Base-by-base conservation (phyloP, 2,113 vertebrate genomes). In the Cyanistes caeruleus region DNA sequence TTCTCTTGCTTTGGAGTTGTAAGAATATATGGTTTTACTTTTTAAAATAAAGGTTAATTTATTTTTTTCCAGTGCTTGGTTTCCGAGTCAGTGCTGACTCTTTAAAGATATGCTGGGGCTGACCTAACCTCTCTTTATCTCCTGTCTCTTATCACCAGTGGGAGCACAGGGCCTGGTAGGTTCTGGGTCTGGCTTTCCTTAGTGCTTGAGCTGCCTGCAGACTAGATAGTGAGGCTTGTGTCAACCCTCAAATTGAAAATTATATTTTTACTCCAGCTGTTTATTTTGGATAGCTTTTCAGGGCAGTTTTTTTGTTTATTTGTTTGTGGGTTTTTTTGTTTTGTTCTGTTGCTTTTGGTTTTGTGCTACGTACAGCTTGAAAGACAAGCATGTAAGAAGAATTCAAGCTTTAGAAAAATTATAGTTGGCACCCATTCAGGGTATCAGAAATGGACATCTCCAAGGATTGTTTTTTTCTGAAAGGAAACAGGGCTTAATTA, bases 61-160 rank as follows among this genome's bases (percentile, higher is more conserved):
- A 23, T 80, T 88, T 94, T 88, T 72, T 58, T 21, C 28, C 5
- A 1, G 8, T 49, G 52, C 68, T 85, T 9, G 0, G 39, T 65
- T 95, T 93, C 79, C 0, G 1, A 80, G 52, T 62, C 1, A 6
- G 15, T 87, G 63, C 68, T 90, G 55, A 46, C 30, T 20, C 48
- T 94, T 91, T 92, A 95, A 80, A 94, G 82, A 89, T 41, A 90
- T 0, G 0, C 64, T 41, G 64, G 21, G 44, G 17, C 65, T 93
- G 92, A 49, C 64, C 76, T 78, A 88, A 89, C 84, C 87, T 92
- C 44, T 67, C 46, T 63, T 91, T 92, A 93, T 92, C 83, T 94
- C 17, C 20, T 0, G 8, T 8, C 39, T 82, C 72, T 89, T 97
- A 96, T 91, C 94, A 78, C 37, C 31, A 51, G 68, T 53, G 59